Base-by-base conservation (phyloP, 2,797 vertebrate genomes). In the Epinephelus awoara region DNA sequence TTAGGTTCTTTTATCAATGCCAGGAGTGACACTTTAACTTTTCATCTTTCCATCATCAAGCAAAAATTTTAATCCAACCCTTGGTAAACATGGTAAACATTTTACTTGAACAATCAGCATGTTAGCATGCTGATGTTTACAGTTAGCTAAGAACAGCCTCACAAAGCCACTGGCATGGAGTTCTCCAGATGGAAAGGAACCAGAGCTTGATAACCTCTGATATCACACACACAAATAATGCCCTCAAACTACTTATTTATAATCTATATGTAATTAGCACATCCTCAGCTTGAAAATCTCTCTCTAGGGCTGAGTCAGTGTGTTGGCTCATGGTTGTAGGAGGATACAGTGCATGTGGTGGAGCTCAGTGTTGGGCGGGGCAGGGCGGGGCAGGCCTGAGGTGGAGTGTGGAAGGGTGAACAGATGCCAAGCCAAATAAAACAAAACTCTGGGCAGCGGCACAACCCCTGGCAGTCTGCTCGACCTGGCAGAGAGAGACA, bases 341-440 rank as follows among this genome's bases (percentile, higher is more conserved):
- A 85, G 78, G 67, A 75, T 38, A 44, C 23, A 27, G 50, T 42
- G 66, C 70, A 56, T 81, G 83, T 61, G 75, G 66, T 74, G 55
- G 50, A 65, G 76, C 51, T 40, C 17, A n/a, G 17, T 6, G 49
- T 25, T 50, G 67, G 49, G 74, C 54, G 57, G 75, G 61, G 67
- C 63, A 52, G 74, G 54, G 64, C 68, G 64, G 62, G 80, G 71
- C 77, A 23, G 67, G 67, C 74, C 44, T 34, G 82, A 84, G 85
- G 84, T 78, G 67, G 76, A 72, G 82, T 67, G 79, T 75, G 72
- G 81, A 86, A 65, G 59, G 17, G 59, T 67, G 75, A 83, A 85
- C 55, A 63, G 65, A 79, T 72, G 84, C 84, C 83, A 91, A 89
- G 83, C 75, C 72, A 90, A 92, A 86, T 69, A 88, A 87, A 91